Conservation (phyloP, 2,888 invertebrate species). For the Sussaba pulchella region DNA sequence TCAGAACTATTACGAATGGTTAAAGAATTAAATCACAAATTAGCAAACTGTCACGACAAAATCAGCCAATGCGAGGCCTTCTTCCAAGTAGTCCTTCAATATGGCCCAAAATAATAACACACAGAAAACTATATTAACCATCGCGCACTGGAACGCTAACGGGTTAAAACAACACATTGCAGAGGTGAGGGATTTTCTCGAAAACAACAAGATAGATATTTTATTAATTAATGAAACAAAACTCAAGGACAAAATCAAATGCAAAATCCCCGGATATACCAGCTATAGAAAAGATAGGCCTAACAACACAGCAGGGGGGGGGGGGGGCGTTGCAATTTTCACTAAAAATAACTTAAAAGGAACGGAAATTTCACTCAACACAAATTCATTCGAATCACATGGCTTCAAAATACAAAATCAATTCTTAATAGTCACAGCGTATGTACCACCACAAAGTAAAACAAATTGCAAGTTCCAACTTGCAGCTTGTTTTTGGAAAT, state of each 20-base stretch:
- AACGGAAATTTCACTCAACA: background rate
- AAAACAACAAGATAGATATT: too few species aligned
- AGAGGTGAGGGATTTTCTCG: too few species aligned
- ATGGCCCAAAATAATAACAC: background rate
- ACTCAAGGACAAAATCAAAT: too few species aligned
- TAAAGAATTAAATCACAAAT: background rate
- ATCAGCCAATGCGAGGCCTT: background rate
- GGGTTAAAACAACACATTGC: too few species aligned
- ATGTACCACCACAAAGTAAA: constrained; percentile 45
- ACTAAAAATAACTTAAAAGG: constrained; percentile 1
- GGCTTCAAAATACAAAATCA: background rate
- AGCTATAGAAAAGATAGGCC: too few species aligned
- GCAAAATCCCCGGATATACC: too few species aligned
- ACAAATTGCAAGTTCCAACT: too few species aligned
- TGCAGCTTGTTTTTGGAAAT: too few species aligned
- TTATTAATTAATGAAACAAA: too few species aligned
- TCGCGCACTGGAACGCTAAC: too few species aligned
- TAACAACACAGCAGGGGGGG: background rate
- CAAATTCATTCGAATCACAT: background rate
- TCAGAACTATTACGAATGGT: background rate
- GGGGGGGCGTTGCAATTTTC: constrained; percentile 30
- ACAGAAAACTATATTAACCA: too few species aligned
- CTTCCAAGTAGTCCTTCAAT: background rate
- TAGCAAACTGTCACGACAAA: background rate
- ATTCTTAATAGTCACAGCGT: constrained; percentile 40